Conservation (phyloP, 2,888 invertebrate species). For the Mesorhabditis belari region DNA sequence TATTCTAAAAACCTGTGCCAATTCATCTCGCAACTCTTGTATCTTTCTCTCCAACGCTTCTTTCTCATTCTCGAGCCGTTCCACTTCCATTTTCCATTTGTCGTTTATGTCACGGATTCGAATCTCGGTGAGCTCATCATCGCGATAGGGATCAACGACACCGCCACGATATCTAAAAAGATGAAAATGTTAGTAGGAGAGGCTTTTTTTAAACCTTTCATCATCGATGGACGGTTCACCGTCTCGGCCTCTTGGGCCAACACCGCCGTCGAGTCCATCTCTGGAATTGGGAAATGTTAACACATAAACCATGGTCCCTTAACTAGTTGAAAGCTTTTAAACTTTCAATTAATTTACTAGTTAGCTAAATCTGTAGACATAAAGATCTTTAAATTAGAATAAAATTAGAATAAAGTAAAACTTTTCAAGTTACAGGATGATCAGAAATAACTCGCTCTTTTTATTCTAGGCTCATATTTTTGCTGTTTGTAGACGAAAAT, state of each 20-base stretch:
- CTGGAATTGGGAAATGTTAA: too few relatives aligned
- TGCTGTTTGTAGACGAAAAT: too few relatives aligned
- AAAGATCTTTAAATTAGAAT: too few relatives aligned
- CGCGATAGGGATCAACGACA: constrained; percentile 30
- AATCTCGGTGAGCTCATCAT: constrained; percentile 39
- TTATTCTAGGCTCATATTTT: too few relatives aligned
- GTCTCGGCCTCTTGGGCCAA: constrained; percentile 20
- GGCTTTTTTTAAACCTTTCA: background rate
- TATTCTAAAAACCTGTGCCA: constrained; percentile 16
- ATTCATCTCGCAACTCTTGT: constrained; percentile 47
- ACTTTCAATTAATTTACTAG: too few relatives aligned
- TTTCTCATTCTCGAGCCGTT: constrained; percentile 49
- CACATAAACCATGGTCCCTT: too few relatives aligned
- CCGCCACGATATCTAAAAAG: constrained; percentile 18
- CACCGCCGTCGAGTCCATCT: constrained; percentile 15
- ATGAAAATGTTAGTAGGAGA: constrained; percentile 8
- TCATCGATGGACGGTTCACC: constrained; percentile 15
- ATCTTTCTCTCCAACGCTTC: constrained; percentile 45
- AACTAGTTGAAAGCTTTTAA: too few relatives aligned
- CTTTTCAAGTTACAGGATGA: too few relatives aligned
- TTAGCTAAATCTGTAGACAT: too few relatives aligned
- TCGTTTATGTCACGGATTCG: constrained; percentile 44
- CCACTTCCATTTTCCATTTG: constrained; percentile 47
- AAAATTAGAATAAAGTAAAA: too few relatives aligned
- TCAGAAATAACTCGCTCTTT: too few relatives aligned